These are phyloP conservation scores for Protonibea diacanthus DNA, from an alignment of 2,797 vertebrate genomes.

Conservation along the genomic window DNA sequence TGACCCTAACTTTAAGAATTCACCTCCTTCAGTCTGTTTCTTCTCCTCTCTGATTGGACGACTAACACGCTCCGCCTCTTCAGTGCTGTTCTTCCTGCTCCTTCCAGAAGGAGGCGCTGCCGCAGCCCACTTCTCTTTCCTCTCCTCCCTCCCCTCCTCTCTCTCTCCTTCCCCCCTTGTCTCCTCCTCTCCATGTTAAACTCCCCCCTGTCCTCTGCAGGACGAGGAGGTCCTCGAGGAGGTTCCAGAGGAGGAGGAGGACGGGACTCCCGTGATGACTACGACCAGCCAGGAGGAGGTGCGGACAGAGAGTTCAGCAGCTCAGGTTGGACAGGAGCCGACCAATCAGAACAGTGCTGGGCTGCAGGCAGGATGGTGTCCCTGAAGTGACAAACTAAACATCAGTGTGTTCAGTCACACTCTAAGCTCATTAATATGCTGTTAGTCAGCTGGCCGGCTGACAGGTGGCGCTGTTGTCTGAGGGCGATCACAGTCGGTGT, in stretches of 20 bases:
- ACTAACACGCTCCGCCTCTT: slow-evolving; percentile 63
- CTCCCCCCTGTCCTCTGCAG: slow-evolving; percentile 76
- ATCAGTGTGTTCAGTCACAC: too few species aligned
- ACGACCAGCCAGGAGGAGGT: slow-evolving; percentile 84
- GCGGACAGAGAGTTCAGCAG: slow-evolving; percentile 60
- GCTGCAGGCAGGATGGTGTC: background rate
- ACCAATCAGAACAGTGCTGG: slow-evolving; percentile 44
- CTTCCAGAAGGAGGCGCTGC: slow-evolving; percentile 23
- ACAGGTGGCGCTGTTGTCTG: too few species aligned
- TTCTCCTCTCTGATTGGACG: slow-evolving; percentile 46
- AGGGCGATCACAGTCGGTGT: too few species aligned
- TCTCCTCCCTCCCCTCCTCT: background rate
- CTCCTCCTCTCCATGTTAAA: slow-evolving; percentile 36
- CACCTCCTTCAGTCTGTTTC: slow-evolving; percentile 34
- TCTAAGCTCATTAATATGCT: too few species aligned
- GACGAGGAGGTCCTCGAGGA: slow-evolving; percentile 75
- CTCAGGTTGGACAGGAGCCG: slow-evolving; percentile 52
- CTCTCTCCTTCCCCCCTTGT: background rate
- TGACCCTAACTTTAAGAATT: too few species aligned
- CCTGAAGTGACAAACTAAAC: background rate
- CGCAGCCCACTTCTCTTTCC: background rate
- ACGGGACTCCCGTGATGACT: slow-evolving; percentile 84
- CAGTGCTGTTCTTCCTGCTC: slow-evolving; percentile 25
- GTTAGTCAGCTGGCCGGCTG: too few species aligned
- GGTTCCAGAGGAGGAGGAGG: slow-evolving; percentile 90